Evolutionary conservation across 2,888 invertebrate genomes (phyloP), one percentile per base, ranked within the genome.

Genomic region (Aphidoletes aphidimyza): DNA sequence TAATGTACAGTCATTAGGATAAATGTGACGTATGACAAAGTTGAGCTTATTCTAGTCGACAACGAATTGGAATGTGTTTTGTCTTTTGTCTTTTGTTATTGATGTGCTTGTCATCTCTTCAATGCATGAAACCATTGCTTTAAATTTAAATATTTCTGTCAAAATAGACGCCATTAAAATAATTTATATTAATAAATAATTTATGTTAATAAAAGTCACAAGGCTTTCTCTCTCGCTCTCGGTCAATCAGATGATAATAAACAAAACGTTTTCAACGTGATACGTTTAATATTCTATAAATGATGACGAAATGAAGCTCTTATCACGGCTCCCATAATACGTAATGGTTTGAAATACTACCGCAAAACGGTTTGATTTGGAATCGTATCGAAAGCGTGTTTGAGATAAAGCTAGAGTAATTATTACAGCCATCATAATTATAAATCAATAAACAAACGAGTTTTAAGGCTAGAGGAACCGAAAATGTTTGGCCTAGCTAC

Each of bases 111-210:
- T n/a, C n/a, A n/a, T n/a, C n/a, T n/a, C n/a, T n/a, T n/a, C n/a
- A n/a, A n/a, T n/a, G n/a, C n/a, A n/a, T n/a, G n/a, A n/a, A n/a
- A n/a, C n/a, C 39, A 39, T 47, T 54, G 22, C 3, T 69, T 69
- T 69, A 30, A 69, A 69, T 69, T 30, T 69, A 69, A 69, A 69
- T 69, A 69, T 69, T n/a, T 69, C 26, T 30, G 26, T n/a, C 69
- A 69, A 69, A 69, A 69, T 17, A 69, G 14, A 69, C 69, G 30
- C 34, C 69, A 69, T 69, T 69, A 69, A 69, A 69, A 69, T 69
- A 69, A 69, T 30, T 69, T 69, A n/a, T n/a, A 69, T 69, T 69
- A 54, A 54, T 54, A 22, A 54, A 1, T 22, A n/a, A n/a, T n/a
- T n/a, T n/a, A n/a, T n/a, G n/a, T n/a, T n/a, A n/a, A n/a, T n/a